Evolutionary conservation across 2,113 vertebrate genomes (phyloP).

Genomic region (Nestor notabilis): DNA sequence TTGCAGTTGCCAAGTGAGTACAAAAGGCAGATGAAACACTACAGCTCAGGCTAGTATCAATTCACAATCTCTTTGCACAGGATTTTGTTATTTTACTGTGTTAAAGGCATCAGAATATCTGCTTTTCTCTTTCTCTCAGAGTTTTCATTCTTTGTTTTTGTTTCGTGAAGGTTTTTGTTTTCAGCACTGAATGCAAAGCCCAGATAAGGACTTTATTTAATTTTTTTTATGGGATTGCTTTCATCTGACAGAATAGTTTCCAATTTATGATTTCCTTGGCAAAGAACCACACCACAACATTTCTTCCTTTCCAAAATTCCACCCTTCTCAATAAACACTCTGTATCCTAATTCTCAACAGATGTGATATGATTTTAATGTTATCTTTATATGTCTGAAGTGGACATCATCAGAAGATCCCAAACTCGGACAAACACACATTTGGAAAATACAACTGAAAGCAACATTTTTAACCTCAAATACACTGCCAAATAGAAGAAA

Average conservation of each 20-base stretch:
- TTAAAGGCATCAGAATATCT: background rate
- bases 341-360: background rate
- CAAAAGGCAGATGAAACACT: constrained; percentile 3
- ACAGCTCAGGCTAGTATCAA: background rate
- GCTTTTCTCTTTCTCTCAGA: background rate
- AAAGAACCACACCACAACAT: background rate
- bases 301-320: background rate
- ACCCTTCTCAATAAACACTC: background rate
- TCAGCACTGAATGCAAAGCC: background rate
- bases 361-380: background rate
- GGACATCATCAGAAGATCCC: background rate
- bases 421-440: background rate
- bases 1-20: background rate
- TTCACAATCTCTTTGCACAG: background rate
- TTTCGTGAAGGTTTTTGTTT: background rate
- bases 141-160: background rate
- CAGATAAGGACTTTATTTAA: background rate
- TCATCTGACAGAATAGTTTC: background rate
- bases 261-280: background rate
- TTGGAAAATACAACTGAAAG: background rate
- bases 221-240: background rate
- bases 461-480: background rate
- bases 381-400: background rate
- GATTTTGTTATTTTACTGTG: background rate
- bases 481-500: background rate